Conservation (phyloP, 2,113 vertebrate genomes). For the Sciurus niger region DNA sequence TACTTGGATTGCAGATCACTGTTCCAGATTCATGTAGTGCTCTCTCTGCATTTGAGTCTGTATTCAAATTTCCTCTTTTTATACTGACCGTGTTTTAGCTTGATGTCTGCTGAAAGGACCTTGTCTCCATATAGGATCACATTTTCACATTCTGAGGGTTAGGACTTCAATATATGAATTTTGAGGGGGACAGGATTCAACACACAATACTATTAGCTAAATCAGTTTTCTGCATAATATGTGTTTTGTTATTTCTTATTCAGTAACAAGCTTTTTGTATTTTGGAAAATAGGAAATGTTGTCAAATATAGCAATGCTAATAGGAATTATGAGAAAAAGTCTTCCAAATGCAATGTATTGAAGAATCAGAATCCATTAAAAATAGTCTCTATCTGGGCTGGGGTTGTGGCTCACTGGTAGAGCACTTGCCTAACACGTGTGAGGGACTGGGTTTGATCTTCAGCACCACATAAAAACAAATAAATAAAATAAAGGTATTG, state of each 20-base stretch:
- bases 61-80: background rate
- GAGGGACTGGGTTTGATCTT: no score
- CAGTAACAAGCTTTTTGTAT: background rate
- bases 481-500: no score
- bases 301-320: background rate
- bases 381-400: background rate
- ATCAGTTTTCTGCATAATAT: background rate
- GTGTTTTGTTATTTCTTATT: background rate
- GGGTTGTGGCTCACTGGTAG: no score
- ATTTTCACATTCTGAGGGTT: background rate
- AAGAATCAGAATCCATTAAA: background rate
- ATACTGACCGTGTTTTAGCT: background rate
- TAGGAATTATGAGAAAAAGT: background rate
- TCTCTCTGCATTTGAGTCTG: background rate
- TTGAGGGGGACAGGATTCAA: background rate
- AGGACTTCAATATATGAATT: background rate
- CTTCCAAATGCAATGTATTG: background rate
- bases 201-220: background rate
- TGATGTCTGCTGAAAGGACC: background rate
- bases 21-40: background rate
- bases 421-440: no score
- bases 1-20: no score
- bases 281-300: background rate
- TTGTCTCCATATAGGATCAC: background rate
- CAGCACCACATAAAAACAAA: no score